Base-by-base conservation (phyloP, 1,140 invertebrate genomes). In the Pseudomyrmex pallidus region DNA sequence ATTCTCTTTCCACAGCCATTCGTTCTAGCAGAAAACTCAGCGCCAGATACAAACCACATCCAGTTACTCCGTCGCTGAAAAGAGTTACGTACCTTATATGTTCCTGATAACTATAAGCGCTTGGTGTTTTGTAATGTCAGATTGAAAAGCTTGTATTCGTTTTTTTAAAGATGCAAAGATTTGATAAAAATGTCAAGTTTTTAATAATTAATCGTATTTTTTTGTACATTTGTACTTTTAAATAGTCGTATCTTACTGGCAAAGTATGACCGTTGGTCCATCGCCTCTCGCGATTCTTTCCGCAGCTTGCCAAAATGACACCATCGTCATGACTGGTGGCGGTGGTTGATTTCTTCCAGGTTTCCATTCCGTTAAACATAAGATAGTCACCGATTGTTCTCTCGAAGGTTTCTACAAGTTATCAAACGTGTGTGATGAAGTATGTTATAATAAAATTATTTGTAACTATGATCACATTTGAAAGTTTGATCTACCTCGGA, bases 1-100 rank as follows among this genome's bases (percentile, higher is more conserved):
- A 90, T 64, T 91, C 89, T 8, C 78, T 85, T 82, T 91, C 89
- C 9, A 91, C 77, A 1, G 86, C 74, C 86, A 91, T 91, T 77
- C 86, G 84, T 56, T 91, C 87, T 10, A 89, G 22, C 9, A 90
- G 73, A 25, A 90, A 87, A 77, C 84, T 90, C 22, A 90, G 13
- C 1, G 90, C 87, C 52, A 91, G n/a, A 22, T 91, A 91, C 17
- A 90, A 83, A 25, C 90, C 89, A 17, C 90, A 90, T 15, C 83
- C 82, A 17, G 87, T 90, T 44, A 91, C 80, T 10, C 90, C 88
- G 15, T 90, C 87, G 56, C 90, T 90, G 50, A 76, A 76, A 13
- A 54, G 8, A 50, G 8, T 74, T 52, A 7, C 35, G 0, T 4
- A 15, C 59, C 35, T 82, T 66, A 20, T 0, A 35, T 61, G 48